A percentile compares a stretch with the other conserved stretches of the same genome.
Evolutionary conservation across 2,888 invertebrate genomes (phyloP).

Genomic region (Melikaiella ostensackeni): DNA sequence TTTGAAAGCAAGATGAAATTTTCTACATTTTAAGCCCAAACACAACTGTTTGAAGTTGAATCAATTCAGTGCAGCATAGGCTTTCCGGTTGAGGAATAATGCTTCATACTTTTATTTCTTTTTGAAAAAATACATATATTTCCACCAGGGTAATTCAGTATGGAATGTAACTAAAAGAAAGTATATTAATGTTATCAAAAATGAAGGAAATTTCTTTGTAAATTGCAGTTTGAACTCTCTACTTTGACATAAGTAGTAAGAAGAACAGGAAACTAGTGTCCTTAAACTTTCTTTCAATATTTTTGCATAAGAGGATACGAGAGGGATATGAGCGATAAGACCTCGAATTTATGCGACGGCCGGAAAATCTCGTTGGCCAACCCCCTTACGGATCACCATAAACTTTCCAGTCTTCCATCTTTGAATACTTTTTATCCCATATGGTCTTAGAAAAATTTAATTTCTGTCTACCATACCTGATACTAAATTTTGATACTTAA

Average conservation of each 20-base stretch:
- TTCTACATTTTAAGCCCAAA: too few relatives aligned
- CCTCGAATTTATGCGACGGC: constrained; percentile 8
- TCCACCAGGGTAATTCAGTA: too few relatives aligned
- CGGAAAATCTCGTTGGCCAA: constrained; percentile 28
- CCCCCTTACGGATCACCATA: constrained; percentile 11
- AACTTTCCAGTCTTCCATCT: neutral
- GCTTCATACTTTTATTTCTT: too few relatives aligned
- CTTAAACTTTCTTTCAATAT: constrained; percentile 12
- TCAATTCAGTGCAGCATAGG: too few relatives aligned
- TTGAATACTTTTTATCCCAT: constrained; percentile 4
- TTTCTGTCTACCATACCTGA: neutral
- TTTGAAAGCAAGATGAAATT: too few relatives aligned
- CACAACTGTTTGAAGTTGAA: too few relatives aligned
- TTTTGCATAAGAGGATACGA: constrained; percentile 34
- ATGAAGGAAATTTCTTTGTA: neutral
- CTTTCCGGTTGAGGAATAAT: too few relatives aligned
- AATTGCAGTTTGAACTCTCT: constrained; percentile 4
- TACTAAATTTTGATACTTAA: constrained; percentile 10
- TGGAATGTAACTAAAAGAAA: too few relatives aligned
- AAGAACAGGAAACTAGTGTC: neutral
- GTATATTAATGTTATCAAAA: too few relatives aligned
- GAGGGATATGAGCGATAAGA: neutral
- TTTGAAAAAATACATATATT: too few relatives aligned
- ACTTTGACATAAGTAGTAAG: neutral
- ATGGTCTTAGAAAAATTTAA: constrained; percentile 23